Evolutionary conservation across 2,888 invertebrate species (phyloP), one percentile per base, ranked within the genome.

Genomic region (Meandrusa payeni): DNA sequence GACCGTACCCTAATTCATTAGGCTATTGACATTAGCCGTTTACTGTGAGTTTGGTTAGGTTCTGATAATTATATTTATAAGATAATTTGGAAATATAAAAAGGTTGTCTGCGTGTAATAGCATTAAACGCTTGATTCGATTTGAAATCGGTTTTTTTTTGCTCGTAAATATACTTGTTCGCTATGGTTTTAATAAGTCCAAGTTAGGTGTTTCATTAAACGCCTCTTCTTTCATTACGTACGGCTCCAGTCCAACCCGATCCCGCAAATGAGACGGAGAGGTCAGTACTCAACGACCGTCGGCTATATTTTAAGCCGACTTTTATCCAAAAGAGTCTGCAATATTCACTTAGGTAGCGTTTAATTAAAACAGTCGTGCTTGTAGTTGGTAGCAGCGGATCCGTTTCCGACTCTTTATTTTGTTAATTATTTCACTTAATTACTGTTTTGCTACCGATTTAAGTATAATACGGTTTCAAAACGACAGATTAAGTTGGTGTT

Each of bases 211-310:
- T 42, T 45, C 41, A 51, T 48, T 43, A 48, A 47, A 48, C 40
- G 36, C 31, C 22, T 36, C 33, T 37, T 46, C 41, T 51, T 46
- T 48, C 41, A 44, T 48, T 48, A 48, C 31, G 13, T 46, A 39
- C 41, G 44, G 12, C 24, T 22, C 32, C 20, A 40, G 28, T 29
- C 31, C 32, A 33, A 38, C 37, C 49, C 29, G 37, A 41, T 34
- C 34, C 48, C 33, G 24, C 41, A 39, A 48, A 48, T 40, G 46
- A 50, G 39, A 15, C 46, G 26, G 41, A 43, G 37, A 41, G 47
- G 47, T 47, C 44, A 47, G 33, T 41, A 15, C 33, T 34, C 22
- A 6, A 19, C 28, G 34, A 24, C 24, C 34, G 34, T 29, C 9
- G 37, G 38, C 42, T 39, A 20, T 23, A 26, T 24, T 39, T 36